A percentile compares a stretch with the other conserved stretches of the same genome.
phyloP scores from a whole-genome alignment of 2,113 vertebrate genomes.

The Indicator maculatus region DNA sequence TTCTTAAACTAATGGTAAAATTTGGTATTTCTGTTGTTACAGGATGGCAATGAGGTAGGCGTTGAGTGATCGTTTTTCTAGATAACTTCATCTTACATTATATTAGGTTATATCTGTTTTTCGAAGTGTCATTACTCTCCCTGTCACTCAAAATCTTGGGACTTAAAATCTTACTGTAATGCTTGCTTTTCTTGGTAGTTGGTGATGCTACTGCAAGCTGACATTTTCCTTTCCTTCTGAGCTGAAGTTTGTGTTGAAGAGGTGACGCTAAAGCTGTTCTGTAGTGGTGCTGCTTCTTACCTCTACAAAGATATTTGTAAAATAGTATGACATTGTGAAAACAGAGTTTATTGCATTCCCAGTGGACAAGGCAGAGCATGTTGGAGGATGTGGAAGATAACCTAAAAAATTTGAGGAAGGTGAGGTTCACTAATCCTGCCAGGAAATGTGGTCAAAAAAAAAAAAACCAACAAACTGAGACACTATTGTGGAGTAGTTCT shows the following conservation, averaged over 20 bases:
- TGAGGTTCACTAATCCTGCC: not conserved
- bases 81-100: not conserved
- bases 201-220: not conserved
- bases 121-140: not conserved
- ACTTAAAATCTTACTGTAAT: not conserved
- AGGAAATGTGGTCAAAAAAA: not conserved
- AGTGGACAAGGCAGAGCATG: not conserved
- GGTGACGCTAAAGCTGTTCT: not conserved
- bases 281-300: not conserved
- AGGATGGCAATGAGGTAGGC: not conserved
- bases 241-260: not conserved
- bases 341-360: not conserved
- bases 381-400: slow-evolving; percentile 16
- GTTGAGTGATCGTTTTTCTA: not conserved
- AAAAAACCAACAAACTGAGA: not conserved
- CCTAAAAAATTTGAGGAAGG: not conserved
- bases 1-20: not conserved
- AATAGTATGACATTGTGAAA: not conserved
- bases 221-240: not conserved
- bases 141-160: not conserved
- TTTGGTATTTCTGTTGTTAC: not conserved
- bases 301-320: not conserved
- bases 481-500: fast-evolving
- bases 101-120: not conserved
- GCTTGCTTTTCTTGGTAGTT: not conserved